These are phyloP conservation scores for Apotomis turbidana DNA, from an alignment of 2,888 invertebrate genomes.

Conservation along the genomic window DNA sequence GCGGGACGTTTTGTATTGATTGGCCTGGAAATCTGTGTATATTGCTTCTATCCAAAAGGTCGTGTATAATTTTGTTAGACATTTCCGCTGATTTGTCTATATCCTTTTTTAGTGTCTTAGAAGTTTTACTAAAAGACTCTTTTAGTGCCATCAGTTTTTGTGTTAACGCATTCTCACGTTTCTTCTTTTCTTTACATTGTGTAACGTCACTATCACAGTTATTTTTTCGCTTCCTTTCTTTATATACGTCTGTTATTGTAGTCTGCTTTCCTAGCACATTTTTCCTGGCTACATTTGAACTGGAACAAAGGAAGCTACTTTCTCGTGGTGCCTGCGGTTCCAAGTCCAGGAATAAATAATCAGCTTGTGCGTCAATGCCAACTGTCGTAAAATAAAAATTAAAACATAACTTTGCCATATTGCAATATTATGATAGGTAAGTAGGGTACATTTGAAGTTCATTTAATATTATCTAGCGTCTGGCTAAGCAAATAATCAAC, in stretches of 20 bases:
- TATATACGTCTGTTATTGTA: conserved; percentile 58
- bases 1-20: conserved; percentile 5
- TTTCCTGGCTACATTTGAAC: conserved; percentile 40
- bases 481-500: no score
- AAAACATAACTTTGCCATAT: conserved; percentile 19
- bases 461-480: no score
- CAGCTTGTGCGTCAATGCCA: conserved; percentile 77
- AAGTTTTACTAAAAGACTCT: conserved; percentile 60
- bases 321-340: conserved; percentile 44
- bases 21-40: conserved; percentile 1
- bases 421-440: background rate
- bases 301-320: conserved; percentile 19
- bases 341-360: conserved; percentile 64
- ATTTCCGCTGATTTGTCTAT: conserved; percentile 48
- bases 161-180: conserved; percentile 61
- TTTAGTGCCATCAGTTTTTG: conserved; percentile 64
- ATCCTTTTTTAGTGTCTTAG: conserved; percentile 56
- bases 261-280: conserved; percentile 52
- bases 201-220: conserved; percentile 49
- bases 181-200: conserved; percentile 69
- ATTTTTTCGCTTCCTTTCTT: conserved; percentile 66
- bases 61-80: conserved; percentile 49
- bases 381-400: conserved; percentile 64
- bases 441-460: background rate
- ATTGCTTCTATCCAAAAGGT: conserved; percentile 43